Base-by-base conservation (phyloP, 30 jellyfish, hydroid and myxozoan species). In the Rhopilema esculentum region DNA sequence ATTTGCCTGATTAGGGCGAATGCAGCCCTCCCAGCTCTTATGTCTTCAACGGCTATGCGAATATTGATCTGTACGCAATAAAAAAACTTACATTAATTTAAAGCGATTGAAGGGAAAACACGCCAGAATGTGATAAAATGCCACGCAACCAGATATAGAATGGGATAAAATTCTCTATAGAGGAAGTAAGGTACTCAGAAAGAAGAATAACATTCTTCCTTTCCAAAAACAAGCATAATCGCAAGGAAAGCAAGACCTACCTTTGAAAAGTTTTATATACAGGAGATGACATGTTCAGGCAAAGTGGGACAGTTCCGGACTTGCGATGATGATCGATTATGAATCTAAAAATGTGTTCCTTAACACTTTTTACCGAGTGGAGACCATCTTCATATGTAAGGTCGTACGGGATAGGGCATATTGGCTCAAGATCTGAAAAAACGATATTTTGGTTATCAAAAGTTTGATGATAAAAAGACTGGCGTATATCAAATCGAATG, bases 251-350 rank as follows among this genome's bases (percentile, higher is more conserved):
- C 6, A 23, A 80, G n/a, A 28, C 97, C 82, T 75, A 93, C 98
- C 96, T 82, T 75, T 93, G 98, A 72, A 93, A 93, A 18, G 95
- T 89, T 27, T 89, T 87, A 50, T 93, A 93, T 31, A 93, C 98
- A 52, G 98, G 98, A 24, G 98, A 93, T 48, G 98, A 96, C 26
- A 96, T 49, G 70, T 93, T 93, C 50, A 93, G 81, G 83, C 98
- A 93, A 27, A 93, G 91, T 15, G 98, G 98, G 0, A 93, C 97
- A 33, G 93, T 93, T 27, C 98, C 98, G 51, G 97, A 83, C 31
- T 83, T 83, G 24, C 97, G 84, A 67, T 93, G 98, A 32, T 73
- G 87, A 9, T 88, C 96, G 28, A 77, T 66, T 0, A 93, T 93
- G 66, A 93, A 93, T 62, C 93, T 84, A 83, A 74, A 82, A 1